These are phyloP conservation scores for Brachyopa scutellaris DNA, from an alignment of 2,888 invertebrate genomes.

Conservation along the genomic window DNA sequence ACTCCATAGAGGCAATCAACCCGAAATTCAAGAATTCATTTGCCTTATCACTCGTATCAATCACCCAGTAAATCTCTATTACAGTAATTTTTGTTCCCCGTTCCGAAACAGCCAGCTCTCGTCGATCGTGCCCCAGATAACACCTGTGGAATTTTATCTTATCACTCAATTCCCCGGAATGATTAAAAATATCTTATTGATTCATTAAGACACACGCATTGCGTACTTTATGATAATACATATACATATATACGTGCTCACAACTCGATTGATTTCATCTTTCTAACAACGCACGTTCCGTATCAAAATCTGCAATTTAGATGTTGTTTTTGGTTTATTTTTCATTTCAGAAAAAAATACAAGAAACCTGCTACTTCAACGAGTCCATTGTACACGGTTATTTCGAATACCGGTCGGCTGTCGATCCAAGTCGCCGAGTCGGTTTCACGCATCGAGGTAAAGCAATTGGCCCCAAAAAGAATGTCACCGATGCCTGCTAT, in stretches of 20 bases:
- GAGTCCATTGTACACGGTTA: constrained; percentile 81
- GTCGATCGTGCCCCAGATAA: constrained; percentile 1
- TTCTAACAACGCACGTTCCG: neutral
- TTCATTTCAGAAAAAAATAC: constrained; percentile 79
- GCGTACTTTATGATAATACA: no score
- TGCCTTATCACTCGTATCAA: constrained; percentile 19
- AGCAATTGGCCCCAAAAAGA: constrained; percentile 80
- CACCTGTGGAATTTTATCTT: constrained; percentile 51
- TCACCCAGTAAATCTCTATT: constrained; percentile 23
- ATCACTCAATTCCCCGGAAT: constrained; percentile 28
- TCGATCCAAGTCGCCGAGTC: constrained; percentile 80
- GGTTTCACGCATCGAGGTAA: constrained; percentile 82
- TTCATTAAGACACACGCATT: constrained; percentile 9
- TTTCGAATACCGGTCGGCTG: constrained; percentile 81
- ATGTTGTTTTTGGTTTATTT: neutral
- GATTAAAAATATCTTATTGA: constrained; percentile 14
- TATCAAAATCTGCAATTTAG: neutral
- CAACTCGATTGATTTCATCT: neutral
- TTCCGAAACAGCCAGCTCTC: neutral
- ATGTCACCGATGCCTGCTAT: constrained; percentile 80
- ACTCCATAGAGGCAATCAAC: neutral
- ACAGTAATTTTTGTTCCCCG: constrained; percentile 4
- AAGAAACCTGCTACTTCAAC: constrained; percentile 82
- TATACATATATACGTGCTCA: neutral
- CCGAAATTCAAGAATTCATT: neutral